Base-by-base conservation (phyloP, 2,797 vertebrate genomes). In the Lepidocolaptes lacrymiger region DNA sequence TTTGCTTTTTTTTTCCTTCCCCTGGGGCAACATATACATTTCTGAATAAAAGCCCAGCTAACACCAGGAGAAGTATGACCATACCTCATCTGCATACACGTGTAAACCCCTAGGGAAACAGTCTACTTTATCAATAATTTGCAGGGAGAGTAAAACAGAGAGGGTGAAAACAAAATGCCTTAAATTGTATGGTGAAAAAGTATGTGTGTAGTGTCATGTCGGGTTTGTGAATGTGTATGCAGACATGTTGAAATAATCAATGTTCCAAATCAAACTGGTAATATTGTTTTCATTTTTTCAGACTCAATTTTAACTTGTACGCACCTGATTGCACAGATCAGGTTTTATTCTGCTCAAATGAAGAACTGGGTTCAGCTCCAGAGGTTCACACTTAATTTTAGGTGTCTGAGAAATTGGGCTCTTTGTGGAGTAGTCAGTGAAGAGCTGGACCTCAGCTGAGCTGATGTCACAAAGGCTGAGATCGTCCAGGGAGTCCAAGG, bases 141-240 rank as follows among this genome's bases (percentile, higher is more conserved):
- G 9, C 58, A 85, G 34, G 51, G 39, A 89, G 23, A 83, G 68
- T 32, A 48, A 77, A 84, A 32, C 36, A 72, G 43, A 77, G 64
- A 91, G 66, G 37, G 46, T 90, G 76, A 89, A 94, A 96, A 82
- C 75, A 93, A 96, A 95, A 95, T 93, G 94, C 95, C 95, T 96
- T 97, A 97, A 95, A 93, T 2, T 58, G 26, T 84, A 39, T 13
- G 69, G 39, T 86, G 59, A 78, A 89, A 64, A 85, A 68, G 36
- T 66, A 8, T 21, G 32, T 49, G 43, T 78, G 79, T 69, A 76
- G 83, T 12, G 2, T 32, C 55, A 51, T 78, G 30, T 10, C 32
- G 56, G 82, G 32, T 80, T 93, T 92, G 63, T 68, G 81, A 56
- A 68, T 22, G 39, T 88, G 73, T 28, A 30, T 78, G 67, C 52